These are phyloP conservation scores for Diphyllodes magnificus DNA, from an alignment of 2,113 vertebrate genomes.

Conservation along the genomic window DNA sequence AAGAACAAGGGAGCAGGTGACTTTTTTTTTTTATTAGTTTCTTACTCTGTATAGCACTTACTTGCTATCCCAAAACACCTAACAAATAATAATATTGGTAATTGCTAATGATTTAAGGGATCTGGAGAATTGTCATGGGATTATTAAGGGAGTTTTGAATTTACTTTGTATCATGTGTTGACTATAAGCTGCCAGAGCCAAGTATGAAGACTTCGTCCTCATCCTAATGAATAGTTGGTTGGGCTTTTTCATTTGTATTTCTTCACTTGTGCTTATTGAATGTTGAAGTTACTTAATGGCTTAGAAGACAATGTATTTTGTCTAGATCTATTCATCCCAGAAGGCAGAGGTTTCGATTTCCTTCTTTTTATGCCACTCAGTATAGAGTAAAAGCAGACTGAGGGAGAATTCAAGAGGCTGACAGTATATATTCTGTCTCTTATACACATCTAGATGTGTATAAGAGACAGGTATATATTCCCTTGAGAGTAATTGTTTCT, in stretches of 20 bases:
- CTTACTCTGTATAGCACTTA: not conserved
- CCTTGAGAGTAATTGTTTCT: conserved; percentile 1
- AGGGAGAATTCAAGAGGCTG: not conserved
- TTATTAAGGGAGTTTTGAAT: not conserved
- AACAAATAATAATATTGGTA: not conserved
- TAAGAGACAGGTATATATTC: not conserved
- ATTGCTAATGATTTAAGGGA: not conserved
- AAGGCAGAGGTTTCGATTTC: not conserved
- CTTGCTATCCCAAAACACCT: not conserved
- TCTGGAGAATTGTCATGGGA: not conserved
- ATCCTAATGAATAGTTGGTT: not conserved
- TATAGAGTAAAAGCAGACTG: not conserved
- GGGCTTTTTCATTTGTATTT: not conserved
- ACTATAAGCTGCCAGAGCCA: not conserved
- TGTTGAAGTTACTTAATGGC: not conserved
- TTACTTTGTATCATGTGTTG: not conserved
- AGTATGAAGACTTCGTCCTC: not conserved
- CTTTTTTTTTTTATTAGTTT: not conserved
- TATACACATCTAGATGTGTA: no score
- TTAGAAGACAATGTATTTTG: not conserved
- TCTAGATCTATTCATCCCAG: not conserved
- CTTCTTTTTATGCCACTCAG: not conserved
- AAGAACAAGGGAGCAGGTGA: not conserved
- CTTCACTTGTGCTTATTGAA: not conserved
- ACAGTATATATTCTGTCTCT: not conserved